Conservation (phyloP, 2,797 vertebrate genomes). For the Myoxocephalus aenaeus region DNA sequence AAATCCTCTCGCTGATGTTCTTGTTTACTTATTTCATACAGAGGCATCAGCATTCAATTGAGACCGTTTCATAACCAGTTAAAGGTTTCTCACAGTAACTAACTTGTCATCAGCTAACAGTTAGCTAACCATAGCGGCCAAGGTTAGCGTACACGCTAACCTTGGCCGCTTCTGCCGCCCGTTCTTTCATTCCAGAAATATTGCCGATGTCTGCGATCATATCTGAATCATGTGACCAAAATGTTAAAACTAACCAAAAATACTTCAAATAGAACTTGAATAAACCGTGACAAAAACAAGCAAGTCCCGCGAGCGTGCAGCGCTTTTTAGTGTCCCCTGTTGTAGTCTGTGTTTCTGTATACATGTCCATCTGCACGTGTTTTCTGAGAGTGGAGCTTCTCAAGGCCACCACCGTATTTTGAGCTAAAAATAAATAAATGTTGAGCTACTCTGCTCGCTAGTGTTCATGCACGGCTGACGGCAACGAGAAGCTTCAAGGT, state of each 20-base stretch:
- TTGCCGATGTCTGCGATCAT: background rate
- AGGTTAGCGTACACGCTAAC: too few relatives aligned
- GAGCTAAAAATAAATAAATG: background rate
- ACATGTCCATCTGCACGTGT: background rate
- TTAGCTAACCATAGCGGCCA: background rate
- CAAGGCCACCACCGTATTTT: too few relatives aligned
- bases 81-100: too few relatives aligned
- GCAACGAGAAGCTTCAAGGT: background rate
- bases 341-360: background rate
- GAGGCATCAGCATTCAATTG: too few relatives aligned
- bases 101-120: too few relatives aligned
- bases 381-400: background rate
- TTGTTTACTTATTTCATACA: too few relatives aligned
- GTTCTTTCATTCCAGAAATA: background rate
- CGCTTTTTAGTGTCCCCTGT: background rate
- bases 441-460: background rate
- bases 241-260: background rate
- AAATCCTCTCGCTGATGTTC: too few relatives aligned
- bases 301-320: background rate
- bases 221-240: background rate
- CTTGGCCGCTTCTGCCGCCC: background rate
- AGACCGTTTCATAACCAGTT: too few relatives aligned
- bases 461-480: background rate
- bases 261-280: background rate
- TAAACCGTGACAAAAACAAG: background rate